These are phyloP conservation scores for Drosophila yooni DNA, from an alignment of 2,888 invertebrate genomes.

Conservation along the genomic window DNA sequence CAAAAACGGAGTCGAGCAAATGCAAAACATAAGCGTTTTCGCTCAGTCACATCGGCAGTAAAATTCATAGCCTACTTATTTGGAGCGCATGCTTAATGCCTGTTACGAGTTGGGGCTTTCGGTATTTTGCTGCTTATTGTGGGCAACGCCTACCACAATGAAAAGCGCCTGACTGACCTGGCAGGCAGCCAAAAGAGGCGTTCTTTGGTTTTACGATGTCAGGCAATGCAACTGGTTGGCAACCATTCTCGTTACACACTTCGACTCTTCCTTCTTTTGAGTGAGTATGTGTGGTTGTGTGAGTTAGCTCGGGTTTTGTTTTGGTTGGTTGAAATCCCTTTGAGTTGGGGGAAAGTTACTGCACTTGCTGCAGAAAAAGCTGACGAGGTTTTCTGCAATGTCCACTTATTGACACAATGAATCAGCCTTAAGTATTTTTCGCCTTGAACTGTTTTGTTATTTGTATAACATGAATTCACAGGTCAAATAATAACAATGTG, in stretches of 20 bases:
- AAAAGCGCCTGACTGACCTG: slow-evolving; percentile 46
- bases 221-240: slow-evolving; percentile 65
- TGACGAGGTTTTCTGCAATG: too few species aligned
- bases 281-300: slow-evolving; percentile 14
- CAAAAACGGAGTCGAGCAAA: slow-evolving; percentile 18
- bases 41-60: slow-evolving; percentile 29
- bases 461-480: not conserved
- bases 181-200: slow-evolving; percentile 67
- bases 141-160: slow-evolving; percentile 59
- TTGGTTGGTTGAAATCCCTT: slow-evolving; percentile 22
- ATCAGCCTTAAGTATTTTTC: not conserved
- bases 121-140: slow-evolving; percentile 5
- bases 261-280: not conserved
- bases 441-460: not conserved
- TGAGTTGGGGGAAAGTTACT: slow-evolving; percentile 17
- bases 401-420: not conserved
- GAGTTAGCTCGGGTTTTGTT: slow-evolving; percentile 1
- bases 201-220: slow-evolving; percentile 42
- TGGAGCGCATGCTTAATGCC: slow-evolving; percentile 61
- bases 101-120: slow-evolving; percentile 16
- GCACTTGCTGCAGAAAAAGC: not conserved
- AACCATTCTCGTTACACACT: not conserved
- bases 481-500: not conserved
- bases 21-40: slow-evolving; percentile 45
- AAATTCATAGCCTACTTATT: slow-evolving; percentile 65